Conservation (phyloP, 2,888 invertebrate genomes). For the Cephus sareptanus region DNA sequence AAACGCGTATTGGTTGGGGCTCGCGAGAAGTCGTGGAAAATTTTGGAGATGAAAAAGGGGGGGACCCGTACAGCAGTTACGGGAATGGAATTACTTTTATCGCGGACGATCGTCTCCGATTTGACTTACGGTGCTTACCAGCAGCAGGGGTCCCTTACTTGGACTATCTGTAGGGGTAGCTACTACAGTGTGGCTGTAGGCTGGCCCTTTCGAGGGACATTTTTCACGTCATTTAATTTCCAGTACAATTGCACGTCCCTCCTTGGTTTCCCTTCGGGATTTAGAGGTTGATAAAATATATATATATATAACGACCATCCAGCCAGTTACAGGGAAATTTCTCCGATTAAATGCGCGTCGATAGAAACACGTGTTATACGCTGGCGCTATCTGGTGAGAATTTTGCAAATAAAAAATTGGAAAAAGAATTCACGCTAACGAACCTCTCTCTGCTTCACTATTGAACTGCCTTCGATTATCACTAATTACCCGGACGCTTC, state of each 20-base stretch:
- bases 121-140: neutral
- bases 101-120: slow-evolving; percentile 8
- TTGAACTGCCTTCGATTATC: neutral
- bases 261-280: neutral
- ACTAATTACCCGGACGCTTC: neutral
- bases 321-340: neutral
- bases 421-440: neutral
- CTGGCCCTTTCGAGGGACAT: neutral
- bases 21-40: neutral
- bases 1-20: neutral
- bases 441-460: neutral
- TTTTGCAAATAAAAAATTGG: neutral
- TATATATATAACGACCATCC: neutral
- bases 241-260: neutral
- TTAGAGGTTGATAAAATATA: neutral
- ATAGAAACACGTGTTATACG: neutral
- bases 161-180: neutral
- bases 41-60: slow-evolving; percentile 8
- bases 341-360: neutral
- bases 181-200: neutral
- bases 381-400: neutral
- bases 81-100: slow-evolving; percentile 23
- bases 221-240: neutral
- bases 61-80: slow-evolving; percentile 6
- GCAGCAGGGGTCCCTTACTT: neutral